Conservation (phyloP, 1,140 invertebrate species). For the Uloborus diversus region DNA sequence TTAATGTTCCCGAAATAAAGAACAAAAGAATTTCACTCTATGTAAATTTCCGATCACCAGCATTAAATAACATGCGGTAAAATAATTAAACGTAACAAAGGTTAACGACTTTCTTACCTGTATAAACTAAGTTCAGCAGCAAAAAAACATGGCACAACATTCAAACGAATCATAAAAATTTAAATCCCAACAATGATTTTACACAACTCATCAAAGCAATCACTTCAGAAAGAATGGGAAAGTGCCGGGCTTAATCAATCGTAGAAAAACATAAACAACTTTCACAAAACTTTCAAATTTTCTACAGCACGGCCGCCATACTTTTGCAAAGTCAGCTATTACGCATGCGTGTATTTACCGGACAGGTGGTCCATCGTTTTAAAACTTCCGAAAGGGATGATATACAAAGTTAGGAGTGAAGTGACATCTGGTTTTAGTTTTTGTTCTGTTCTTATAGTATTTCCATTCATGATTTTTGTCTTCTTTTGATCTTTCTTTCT, state of each 20-base stretch:
- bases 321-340: background rate
- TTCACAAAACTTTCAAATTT: constrained; percentile 35
- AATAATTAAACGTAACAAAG: constrained; percentile 36
- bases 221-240: background rate
- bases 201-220: background rate
- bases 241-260: background rate
- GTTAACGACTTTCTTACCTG: constrained; percentile 55
- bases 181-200: background rate
- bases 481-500: background rate
- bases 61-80: constrained; percentile 27
- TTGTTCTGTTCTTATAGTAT: too few species aligned
- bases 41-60: too few species aligned
- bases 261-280: constrained; percentile 38
- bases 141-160: constrained; percentile 39
- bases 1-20: too few species aligned
- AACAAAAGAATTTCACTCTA: too few species aligned
- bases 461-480: too few species aligned
- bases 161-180: background rate
- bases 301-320: constrained; percentile 33
- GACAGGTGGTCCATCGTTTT: constrained; percentile 44
- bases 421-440: too few species aligned
- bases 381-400: constrained; percentile 23
- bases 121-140: constrained; percentile 37
- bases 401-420: too few species aligned
- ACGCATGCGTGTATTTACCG: constrained; percentile 24